These are phyloP conservation scores for Macrotus californicus DNA, from an alignment of 2,113 vertebrate genomes.

Conservation along the genomic window DNA sequence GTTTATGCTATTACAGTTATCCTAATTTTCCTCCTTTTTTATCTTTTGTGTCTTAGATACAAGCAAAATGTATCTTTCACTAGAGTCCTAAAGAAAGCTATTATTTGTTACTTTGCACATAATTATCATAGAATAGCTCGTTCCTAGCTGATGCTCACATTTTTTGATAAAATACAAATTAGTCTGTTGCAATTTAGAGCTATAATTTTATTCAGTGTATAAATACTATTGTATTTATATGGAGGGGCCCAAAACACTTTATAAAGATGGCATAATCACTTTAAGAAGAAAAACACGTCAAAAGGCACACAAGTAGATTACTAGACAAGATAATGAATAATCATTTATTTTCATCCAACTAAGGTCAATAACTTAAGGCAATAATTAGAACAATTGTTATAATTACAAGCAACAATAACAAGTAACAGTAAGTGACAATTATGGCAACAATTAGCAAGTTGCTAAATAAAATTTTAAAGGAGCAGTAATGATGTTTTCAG, in stretches of 20 bases:
- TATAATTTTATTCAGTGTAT: neutral
- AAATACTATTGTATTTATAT: neutral
- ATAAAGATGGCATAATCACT: neutral
- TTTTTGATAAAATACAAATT: constrained; percentile 20
- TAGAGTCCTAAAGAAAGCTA: neutral
- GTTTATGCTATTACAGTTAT: too few species aligned
- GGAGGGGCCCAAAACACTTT: neutral
- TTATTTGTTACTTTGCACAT: neutral
- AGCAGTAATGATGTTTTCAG: neutral
- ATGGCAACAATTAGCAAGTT: neutral
- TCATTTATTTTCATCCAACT: constrained; percentile 22
- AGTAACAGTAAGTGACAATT: neutral
- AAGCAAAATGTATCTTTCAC: neutral
- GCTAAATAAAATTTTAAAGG: neutral
- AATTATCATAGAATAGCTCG: neutral
- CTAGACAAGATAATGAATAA: neutral
- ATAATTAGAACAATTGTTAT: neutral
- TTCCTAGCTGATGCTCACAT: neutral
- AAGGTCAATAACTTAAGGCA: neutral
- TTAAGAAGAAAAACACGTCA: neutral
- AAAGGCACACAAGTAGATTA: neutral
- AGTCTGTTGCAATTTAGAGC: neutral
- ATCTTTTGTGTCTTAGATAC: neutral
- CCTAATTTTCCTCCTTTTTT: too few species aligned
- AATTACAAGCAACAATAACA: neutral